These are phyloP conservation scores for Calyptomena viridis DNA, from an alignment of 2,113 vertebrate species.

Conservation along the genomic window DNA sequence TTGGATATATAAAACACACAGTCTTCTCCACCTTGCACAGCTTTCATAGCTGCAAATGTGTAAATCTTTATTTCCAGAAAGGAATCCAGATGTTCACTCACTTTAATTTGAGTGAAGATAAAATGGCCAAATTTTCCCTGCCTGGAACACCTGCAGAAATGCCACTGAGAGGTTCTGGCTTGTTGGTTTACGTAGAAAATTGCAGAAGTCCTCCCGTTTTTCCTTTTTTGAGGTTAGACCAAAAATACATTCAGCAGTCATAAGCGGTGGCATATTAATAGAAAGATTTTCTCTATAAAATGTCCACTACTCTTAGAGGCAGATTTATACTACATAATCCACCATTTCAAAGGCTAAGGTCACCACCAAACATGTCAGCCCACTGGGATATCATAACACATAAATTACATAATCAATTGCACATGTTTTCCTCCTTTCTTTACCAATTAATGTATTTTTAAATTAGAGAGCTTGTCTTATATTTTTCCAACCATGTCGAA, in stretches of 20 bases:
- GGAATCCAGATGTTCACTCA: background rate
- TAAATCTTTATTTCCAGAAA: constrained; percentile 4
- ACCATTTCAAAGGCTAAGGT: constrained; percentile 27
- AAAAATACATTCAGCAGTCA: background rate
- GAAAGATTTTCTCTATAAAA: constrained; percentile 5
- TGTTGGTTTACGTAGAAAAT: constrained; percentile 9
- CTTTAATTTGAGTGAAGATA: background rate
- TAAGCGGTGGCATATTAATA: background rate
- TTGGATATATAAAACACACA: background rate
- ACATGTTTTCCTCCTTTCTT: background rate
- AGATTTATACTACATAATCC: background rate
- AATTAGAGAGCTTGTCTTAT: background rate
- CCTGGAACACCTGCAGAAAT: background rate
- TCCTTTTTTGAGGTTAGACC: background rate
- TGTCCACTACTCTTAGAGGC: background rate
- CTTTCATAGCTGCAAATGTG: background rate
- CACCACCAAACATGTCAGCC: background rate
- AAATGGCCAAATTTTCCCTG: background rate
- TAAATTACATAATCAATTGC: constrained; percentile 10
- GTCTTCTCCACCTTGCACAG: background rate
- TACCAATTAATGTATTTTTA: background rate
- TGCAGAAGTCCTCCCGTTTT: background rate
- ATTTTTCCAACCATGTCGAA: background rate
- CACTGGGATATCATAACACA: background rate
- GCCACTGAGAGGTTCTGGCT: background rate